Evolutionary conservation across 2,888 invertebrate species (phyloP).

Genomic region (Orgyia antiqua): DNA sequence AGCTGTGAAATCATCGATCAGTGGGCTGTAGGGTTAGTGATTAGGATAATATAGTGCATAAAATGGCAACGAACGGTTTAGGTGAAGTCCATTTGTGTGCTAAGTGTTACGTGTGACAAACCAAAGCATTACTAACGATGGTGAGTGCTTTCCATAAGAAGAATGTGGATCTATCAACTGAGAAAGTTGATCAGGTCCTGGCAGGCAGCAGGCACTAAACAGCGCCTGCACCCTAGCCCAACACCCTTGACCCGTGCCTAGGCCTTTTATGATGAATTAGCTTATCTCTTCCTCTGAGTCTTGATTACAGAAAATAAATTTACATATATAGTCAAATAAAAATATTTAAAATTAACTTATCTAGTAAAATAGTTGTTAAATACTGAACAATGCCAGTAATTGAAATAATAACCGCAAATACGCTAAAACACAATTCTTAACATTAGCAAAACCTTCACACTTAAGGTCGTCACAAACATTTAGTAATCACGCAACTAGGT

Average conservation of each 20-base stretch:
- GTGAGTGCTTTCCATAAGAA: slow-evolving; percentile 47
- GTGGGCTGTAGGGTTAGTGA: slow-evolving; percentile 74
- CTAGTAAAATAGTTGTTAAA: too few species aligned
- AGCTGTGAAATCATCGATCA: slow-evolving; percentile 82
- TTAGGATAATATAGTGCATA: slow-evolving; percentile 38
- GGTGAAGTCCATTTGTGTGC: slow-evolving; percentile 54
- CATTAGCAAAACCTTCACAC: slow-evolving; percentile 13
- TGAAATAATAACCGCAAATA: slow-evolving; percentile 19
- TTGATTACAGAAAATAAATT: background rate
- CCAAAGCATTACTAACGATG: slow-evolving; percentile 56
- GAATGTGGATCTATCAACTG: slow-evolving; percentile 55
- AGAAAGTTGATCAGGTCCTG: slow-evolving; percentile 52
- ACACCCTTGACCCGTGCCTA: slow-evolving; percentile 48
- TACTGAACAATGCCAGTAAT: slow-evolving; percentile 8
- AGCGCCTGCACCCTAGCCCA: slow-evolving; percentile 55
- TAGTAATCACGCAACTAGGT: slow-evolving; percentile 19
- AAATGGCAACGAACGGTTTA: slow-evolving; percentile 40
- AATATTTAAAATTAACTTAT: too few species aligned
- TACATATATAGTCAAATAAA: background rate
- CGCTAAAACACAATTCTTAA: slow-evolving; percentile 18
- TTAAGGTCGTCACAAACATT: slow-evolving; percentile 21
- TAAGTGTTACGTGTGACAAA: slow-evolving; percentile 26
- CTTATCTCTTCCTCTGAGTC: slow-evolving; percentile 7
- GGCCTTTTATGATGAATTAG: slow-evolving; percentile 31
- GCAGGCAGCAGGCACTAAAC: slow-evolving; percentile 63